Conservation (phyloP, 2,797 vertebrate genomes). For the Alauda arvensis region DNA sequence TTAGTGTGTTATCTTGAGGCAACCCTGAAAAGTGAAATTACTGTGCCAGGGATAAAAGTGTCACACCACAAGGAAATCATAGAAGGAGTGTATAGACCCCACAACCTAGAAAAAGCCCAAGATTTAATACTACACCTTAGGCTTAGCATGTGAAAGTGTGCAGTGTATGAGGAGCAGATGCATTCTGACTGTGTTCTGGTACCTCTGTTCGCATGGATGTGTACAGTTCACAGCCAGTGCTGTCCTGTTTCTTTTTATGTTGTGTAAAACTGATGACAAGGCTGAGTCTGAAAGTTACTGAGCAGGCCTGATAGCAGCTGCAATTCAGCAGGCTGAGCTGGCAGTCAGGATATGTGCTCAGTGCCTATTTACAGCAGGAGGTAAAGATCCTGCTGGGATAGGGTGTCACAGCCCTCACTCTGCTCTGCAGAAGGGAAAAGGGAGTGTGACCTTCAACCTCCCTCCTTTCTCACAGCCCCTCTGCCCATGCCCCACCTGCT, state of each 20-base stretch:
- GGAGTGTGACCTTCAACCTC: slow-evolving; percentile 39
- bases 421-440: background rate
- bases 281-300: slow-evolving; percentile 33
- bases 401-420: slow-evolving; percentile 25
- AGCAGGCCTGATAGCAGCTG: slow-evolving; percentile 40
- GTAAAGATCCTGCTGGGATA: slow-evolving; percentile 40
- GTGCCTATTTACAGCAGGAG: slow-evolving; percentile 52
- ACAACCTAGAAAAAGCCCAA: background rate
- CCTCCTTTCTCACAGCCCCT: background rate
- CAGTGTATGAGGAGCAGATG: background rate
- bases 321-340: slow-evolving; percentile 21
- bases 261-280: slow-evolving; percentile 47
- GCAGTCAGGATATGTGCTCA: background rate
- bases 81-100: background rate
- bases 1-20: background rate
- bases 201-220: background rate
- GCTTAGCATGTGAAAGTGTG: background rate
- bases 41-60: slow-evolving; percentile 4
- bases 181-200: background rate
- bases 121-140: background rate
- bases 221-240: background rate
- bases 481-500: background rate
- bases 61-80: background rate
- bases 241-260: slow-evolving; percentile 21
- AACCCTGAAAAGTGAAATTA: slow-evolving; percentile 5